These are phyloP conservation scores for Paraescarpia echinospica DNA, from an alignment of 1,140 invertebrate genomes.

Conservation along the genomic window DNA sequence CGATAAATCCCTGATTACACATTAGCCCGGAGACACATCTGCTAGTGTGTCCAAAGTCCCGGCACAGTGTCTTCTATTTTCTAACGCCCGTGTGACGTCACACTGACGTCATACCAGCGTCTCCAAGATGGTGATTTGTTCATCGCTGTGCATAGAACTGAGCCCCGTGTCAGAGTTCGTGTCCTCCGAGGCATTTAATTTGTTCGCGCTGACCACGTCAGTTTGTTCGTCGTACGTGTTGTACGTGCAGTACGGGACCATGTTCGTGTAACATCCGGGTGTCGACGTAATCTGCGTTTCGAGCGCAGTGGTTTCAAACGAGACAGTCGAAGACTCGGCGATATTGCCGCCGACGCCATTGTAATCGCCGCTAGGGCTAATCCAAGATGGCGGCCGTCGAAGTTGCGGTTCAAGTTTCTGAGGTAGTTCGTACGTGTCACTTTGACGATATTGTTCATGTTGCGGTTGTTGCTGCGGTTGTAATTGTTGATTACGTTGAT, in stretches of 20 bases:
- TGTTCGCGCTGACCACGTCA: background rate
- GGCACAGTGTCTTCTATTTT: background rate
- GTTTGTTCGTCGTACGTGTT: background rate
- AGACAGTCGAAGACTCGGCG: background rate
- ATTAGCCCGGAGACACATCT: background rate
- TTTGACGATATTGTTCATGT: background rate
- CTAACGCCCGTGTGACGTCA: background rate
- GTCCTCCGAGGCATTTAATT: constrained; percentile 42
- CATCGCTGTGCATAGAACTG: constrained; percentile 63
- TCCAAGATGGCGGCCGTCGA: constrained; percentile 10
- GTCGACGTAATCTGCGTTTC: background rate
- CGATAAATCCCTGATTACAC: background rate
- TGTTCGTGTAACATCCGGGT: background rate
- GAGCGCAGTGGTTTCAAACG: background rate
- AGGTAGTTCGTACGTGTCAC: background rate
- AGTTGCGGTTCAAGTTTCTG: background rate
- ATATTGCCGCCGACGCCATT: background rate
- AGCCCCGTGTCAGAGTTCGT: constrained; percentile 65
- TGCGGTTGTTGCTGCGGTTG: background rate
- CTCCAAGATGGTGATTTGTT: constrained; percentile 19
- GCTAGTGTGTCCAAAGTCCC: background rate
- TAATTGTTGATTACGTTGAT: background rate
- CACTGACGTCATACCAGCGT: constrained; percentile 18
- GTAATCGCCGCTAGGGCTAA: background rate
- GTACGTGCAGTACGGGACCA: constrained; percentile 21